Evolutionary conservation across 1,140 invertebrate species (phyloP).

Genomic region (Zaprionus ornatus): DNA sequence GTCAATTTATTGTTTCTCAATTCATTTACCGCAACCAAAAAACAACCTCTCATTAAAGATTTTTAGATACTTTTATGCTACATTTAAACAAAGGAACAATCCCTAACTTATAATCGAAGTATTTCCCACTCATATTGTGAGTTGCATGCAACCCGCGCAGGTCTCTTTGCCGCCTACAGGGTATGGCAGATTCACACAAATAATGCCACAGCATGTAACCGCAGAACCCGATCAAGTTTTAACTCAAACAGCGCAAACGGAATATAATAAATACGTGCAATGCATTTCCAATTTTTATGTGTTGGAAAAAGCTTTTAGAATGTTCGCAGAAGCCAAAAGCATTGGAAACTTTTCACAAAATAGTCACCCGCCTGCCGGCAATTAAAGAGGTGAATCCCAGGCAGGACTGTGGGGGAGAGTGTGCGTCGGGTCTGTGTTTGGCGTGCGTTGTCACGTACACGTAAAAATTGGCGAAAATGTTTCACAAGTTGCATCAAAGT

Average conservation of each 20-base stretch:
- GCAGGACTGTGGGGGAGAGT: background rate
- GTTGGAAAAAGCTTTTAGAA: constrained; percentile 39
- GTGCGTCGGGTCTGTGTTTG: constrained; percentile 51
- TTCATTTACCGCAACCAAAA: no score
- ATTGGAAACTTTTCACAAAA: constrained; percentile 58
- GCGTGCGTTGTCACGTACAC: constrained; percentile 73
- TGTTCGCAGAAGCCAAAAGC: constrained; percentile 22
- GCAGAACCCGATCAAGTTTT: constrained; percentile 52
- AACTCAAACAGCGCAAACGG: constrained; percentile 65
- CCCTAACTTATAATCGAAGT: no score
- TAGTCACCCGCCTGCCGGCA: constrained; percentile 72
- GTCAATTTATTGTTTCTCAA: no score
- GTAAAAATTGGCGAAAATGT: constrained; percentile 76
- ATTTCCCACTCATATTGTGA: background rate
- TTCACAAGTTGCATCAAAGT: constrained; percentile 79
- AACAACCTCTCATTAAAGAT: no score
- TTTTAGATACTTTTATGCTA: no score
- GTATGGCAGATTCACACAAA: constrained; percentile 13
- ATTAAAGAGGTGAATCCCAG: constrained; percentile 63
- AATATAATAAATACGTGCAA: constrained; percentile 78
- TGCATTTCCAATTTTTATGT: constrained; percentile 65
- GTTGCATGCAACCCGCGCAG: background rate
- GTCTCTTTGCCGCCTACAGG: background rate
- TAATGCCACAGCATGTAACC: constrained; percentile 14
- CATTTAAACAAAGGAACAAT: no score